A percentile compares a stretch with the other conserved stretches of the same genome.
These are phyloP conservation scores for Clytia hemisphaerica DNA, from an alignment of 30 jellyfish, hydroid and myxozoan genomes.

Conservation along the genomic window DNA sequence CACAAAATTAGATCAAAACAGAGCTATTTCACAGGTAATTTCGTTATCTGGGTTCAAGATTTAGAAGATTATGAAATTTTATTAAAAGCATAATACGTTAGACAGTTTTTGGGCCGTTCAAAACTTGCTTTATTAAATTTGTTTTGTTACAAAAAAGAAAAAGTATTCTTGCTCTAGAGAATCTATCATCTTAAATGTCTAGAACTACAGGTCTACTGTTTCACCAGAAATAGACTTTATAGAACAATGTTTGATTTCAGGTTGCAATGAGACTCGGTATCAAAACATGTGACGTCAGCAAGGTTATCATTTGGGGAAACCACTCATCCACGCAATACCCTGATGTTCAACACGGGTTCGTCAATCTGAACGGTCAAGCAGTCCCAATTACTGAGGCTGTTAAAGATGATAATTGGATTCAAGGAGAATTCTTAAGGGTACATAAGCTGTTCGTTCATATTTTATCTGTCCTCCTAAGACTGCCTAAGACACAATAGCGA, in stretches of 20 bases:
- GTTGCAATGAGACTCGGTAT: constrained; percentile 71
- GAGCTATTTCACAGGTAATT: constrained; percentile 93
- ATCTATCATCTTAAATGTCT: too few relatives aligned
- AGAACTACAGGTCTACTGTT: too few relatives aligned
- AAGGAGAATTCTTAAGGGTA: constrained; percentile 91
- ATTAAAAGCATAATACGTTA: neutral
- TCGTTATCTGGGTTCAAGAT: neutral
- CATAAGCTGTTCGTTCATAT: too few relatives aligned
- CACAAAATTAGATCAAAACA: constrained; percentile 90
- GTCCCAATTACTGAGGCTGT: constrained; percentile 66
- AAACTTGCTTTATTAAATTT: too few relatives aligned
- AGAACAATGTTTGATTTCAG: too few relatives aligned
- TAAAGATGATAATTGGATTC: constrained; percentile 92
- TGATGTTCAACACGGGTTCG: constrained; percentile 88
- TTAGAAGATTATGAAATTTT: neutral
- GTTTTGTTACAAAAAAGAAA: too few relatives aligned
- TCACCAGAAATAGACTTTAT: too few relatives aligned
- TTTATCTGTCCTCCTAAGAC: too few relatives aligned
- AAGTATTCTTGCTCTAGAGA: too few relatives aligned
- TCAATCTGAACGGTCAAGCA: constrained; percentile 53
- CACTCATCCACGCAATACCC: constrained; percentile 98
- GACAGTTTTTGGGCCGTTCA: too few relatives aligned
- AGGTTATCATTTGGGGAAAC: constrained; percentile 98
- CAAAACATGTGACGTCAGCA: constrained; percentile 63
- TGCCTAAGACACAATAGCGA: too few relatives aligned